Conservation (phyloP, 2,888 invertebrate species). For the Cantharis flavilabris region DNA sequence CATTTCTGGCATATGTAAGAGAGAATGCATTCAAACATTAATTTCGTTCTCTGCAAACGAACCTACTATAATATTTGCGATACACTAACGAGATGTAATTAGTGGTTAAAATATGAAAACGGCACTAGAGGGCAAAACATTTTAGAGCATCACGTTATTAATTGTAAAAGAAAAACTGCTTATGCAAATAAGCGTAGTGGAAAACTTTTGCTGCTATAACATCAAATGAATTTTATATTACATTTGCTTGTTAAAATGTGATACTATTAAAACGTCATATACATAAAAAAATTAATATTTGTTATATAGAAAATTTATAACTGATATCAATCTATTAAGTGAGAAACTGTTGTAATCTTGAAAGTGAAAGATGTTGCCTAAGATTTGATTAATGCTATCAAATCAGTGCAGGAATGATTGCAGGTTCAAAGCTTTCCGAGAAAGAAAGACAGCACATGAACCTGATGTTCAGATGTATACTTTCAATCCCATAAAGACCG, state of each 20-base stretch:
- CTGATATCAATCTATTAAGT: not conserved
- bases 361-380: no score
- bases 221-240: not conserved
- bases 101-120: conserved; percentile 33
- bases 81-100: conserved; percentile 37
- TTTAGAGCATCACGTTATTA: conserved; percentile 12
- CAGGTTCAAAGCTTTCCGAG: no score
- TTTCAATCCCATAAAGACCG: no score
- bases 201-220: not conserved
- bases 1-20: not conserved
- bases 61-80: conserved; percentile 13
- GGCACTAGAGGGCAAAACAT: conserved; percentile 15
- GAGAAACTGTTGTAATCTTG: no score
- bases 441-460: no score
- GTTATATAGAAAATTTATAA: not conserved
- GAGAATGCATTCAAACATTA: not conserved
- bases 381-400: no score
- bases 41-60: not conserved
- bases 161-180: not conserved
- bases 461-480: no score
- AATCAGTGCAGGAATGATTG: no score
- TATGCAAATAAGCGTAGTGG: not conserved
- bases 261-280: no score
- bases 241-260: not conserved
- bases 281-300: not conserved